These are phyloP conservation scores for Lates japonicus DNA, from an alignment of 2,797 vertebrate species.

Conservation along the genomic window DNA sequence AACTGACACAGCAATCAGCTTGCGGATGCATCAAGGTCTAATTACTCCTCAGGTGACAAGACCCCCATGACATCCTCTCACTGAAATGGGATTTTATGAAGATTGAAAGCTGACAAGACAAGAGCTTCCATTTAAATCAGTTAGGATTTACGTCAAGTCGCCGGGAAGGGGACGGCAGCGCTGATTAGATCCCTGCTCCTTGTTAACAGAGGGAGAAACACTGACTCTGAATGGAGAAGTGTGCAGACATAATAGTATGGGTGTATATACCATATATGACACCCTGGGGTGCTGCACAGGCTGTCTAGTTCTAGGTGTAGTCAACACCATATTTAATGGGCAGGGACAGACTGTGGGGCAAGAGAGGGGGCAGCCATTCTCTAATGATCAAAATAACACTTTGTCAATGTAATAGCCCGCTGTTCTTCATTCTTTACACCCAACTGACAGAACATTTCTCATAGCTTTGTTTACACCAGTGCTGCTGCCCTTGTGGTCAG, in stretches of 20 bases:
- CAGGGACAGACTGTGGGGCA: slow-evolving; percentile 61
- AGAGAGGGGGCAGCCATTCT: slow-evolving; percentile 59
- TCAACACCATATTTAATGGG: slow-evolving; percentile 76
- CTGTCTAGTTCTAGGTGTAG: slow-evolving; percentile 52
- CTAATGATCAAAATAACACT: slow-evolving; percentile 78
- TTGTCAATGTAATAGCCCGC: slow-evolving; percentile 76
- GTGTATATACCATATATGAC: slow-evolving; percentile 38
- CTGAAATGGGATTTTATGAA: slow-evolving; percentile 57
- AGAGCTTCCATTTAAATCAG: slow-evolving; percentile 55
- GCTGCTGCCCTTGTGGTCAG: slow-evolving; percentile 53
- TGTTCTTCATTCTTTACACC: slow-evolving; percentile 68
- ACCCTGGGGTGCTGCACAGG: slow-evolving; percentile 36
- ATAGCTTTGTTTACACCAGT: slow-evolving; percentile 62
- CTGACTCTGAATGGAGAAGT: slow-evolving; percentile 20
- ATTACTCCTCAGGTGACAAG: slow-evolving; percentile 72
- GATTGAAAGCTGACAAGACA: slow-evolving; percentile 68
- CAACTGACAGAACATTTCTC: slow-evolving; percentile 67
- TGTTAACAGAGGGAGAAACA: slow-evolving; percentile 24
- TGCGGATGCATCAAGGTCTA: slow-evolving; percentile 58
- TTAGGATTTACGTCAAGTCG: slow-evolving; percentile 47
- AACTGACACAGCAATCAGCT: slow-evolving; percentile 56
- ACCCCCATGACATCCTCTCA: slow-evolving; percentile 30
- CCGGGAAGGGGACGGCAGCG: not conserved
- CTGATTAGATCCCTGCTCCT: slow-evolving; percentile 34
- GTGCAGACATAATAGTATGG: slow-evolving; percentile 31